Evolutionary conservation across 2,113 vertebrate species (phyloP).

Genomic region (Phocoena phocoena): DNA sequence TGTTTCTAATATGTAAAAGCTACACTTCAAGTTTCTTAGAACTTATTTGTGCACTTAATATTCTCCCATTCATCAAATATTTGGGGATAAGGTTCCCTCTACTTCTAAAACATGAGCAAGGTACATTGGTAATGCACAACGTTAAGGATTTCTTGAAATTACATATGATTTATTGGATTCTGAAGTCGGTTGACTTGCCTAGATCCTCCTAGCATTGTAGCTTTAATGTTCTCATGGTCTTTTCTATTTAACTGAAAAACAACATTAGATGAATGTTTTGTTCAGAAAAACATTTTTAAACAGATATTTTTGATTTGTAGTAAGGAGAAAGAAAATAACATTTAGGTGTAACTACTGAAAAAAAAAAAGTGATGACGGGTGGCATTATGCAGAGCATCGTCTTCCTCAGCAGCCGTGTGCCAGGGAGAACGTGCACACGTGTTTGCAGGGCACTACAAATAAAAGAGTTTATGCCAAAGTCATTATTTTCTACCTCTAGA

Average conservation of each 20-base stretch:
- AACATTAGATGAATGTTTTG: neutral
- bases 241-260: neutral
- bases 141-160: neutral
- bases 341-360: neutral
- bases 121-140: neutral
- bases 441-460: slow-evolving; percentile 65
- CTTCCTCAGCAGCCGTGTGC: slow-evolving; percentile 11
- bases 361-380: neutral
- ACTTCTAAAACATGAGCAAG: neutral
- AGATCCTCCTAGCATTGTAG: neutral
- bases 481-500: slow-evolving; percentile 53
- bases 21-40: neutral
- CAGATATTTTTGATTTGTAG: neutral
- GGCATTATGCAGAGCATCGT: neutral
- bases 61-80: neutral
- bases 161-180: neutral
- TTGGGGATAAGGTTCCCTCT: neutral
- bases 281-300: slow-evolving; percentile 9
- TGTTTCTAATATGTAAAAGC: neutral
- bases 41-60: neutral
- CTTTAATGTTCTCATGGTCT: neutral
- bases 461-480: slow-evolving; percentile 61
- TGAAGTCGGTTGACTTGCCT: neutral
- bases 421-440: slow-evolving; percentile 48
- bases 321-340: neutral